Evolutionary conservation across 2,797 vertebrate genomes (phyloP).

Genomic region (Siniperca scherzeri): DNA sequence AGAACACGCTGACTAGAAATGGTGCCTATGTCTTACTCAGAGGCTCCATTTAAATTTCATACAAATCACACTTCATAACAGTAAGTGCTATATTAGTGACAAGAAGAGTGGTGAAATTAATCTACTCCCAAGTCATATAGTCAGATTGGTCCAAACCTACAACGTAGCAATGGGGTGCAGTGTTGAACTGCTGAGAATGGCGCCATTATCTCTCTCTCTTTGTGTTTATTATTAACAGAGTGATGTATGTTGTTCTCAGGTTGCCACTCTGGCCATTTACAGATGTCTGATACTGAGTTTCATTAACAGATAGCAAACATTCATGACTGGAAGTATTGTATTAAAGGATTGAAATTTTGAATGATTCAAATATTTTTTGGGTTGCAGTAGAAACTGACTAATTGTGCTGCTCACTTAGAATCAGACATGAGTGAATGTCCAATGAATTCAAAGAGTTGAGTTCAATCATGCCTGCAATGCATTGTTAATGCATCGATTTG

Average conservation of each 20-base stretch:
- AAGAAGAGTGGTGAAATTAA: constrained; percentile 46
- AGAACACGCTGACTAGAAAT: constrained; percentile 47
- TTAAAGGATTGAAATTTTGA: constrained; percentile 24
- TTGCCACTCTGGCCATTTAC: constrained; percentile 60
- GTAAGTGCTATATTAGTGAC: constrained; percentile 38
- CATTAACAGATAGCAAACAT: constrained; percentile 44
- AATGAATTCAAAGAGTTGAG: constrained; percentile 39
- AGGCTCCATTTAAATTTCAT: constrained; percentile 46
- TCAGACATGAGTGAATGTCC: constrained; percentile 60
- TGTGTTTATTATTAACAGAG: constrained; percentile 38
- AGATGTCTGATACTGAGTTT: constrained; percentile 62
- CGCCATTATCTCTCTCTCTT: constrained; percentile 39
- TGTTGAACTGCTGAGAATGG: constrained; percentile 53
- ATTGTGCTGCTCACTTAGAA: constrained; percentile 10
- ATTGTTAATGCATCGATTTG: constrained; percentile 14
- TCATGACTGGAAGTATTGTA: constrained; percentile 16
- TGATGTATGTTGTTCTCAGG: constrained; percentile 46
- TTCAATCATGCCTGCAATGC: constrained; percentile 65
- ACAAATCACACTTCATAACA: constrained; percentile 31
- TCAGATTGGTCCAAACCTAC: constrained; percentile 19
- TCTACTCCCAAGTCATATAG: constrained; percentile 34
- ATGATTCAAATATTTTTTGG: not conserved
- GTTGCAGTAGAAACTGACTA: constrained; percentile 7
- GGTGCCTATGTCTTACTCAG: constrained; percentile 31
- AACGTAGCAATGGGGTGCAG: constrained; percentile 19